These are phyloP conservation scores for Propithecus deckenii DNA, from an alignment of 2,797 vertebrate genomes.

Conservation along the genomic window DNA sequence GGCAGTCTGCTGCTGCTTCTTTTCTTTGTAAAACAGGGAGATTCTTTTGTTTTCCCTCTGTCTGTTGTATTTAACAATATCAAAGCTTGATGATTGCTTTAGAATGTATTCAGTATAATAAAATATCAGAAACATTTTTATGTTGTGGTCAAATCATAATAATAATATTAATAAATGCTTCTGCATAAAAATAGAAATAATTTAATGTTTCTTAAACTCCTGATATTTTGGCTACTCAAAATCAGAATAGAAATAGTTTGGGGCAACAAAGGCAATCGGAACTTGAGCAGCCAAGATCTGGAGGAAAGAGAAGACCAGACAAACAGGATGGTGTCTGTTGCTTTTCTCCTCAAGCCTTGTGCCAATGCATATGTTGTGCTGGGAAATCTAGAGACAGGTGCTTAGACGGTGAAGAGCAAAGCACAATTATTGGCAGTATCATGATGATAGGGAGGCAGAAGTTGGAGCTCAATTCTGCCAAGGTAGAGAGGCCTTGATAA, in stretches of 20 bases:
- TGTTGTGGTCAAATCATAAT: background rate
- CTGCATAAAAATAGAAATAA: background rate
- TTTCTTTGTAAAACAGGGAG: conserved; percentile 38
- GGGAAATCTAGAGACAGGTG: background rate
- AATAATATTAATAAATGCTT: background rate
- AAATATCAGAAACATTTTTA: background rate
- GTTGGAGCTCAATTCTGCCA: background rate
- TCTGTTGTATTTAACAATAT: background rate
- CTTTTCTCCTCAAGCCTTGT: background rate
- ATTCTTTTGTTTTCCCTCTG: background rate
- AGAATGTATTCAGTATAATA: background rate
- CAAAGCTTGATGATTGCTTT: background rate
- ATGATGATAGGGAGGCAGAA: background rate
- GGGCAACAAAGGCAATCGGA: background rate
- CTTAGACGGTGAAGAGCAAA: background rate
- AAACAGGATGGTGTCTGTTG: background rate
- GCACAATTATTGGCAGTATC: background rate
- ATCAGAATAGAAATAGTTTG: background rate
- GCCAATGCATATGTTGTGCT: background rate
- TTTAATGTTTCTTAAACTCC: conserved; percentile 21
- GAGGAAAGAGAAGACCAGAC: background rate
- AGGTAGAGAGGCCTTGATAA: background rate
- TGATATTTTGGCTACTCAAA: background rate
- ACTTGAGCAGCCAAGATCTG: background rate
- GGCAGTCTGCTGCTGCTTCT: background rate